Percentiles rank a stretch among this genome's conserved stretches.
Conservation (phyloP, 2,888 invertebrate species). For the Rhaphigaster nebulosa region DNA sequence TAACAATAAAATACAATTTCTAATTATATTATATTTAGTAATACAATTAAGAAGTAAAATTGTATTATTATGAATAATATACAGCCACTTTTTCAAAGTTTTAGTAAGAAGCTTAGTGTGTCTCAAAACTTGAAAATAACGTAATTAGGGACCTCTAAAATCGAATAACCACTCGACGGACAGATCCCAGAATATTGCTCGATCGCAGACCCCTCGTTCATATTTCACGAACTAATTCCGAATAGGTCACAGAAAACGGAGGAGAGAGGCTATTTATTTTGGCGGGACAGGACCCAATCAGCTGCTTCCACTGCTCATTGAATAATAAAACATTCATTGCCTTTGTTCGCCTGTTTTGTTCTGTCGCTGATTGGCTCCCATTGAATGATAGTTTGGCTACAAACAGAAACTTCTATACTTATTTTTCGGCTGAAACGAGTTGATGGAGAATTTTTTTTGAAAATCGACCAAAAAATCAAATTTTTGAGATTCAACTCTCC, state of each 20-base stretch:
- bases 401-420: not conserved
- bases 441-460: not conserved
- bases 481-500: too few species aligned
- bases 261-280: not conserved
- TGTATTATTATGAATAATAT: too few species aligned
- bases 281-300: not conserved
- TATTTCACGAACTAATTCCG: not conserved
- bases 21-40: too few species aligned
- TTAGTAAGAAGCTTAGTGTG: too few species aligned
- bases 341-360: not conserved
- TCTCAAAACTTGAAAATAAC: too few species aligned
- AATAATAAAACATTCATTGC: not conserved
- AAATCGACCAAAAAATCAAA: too few species aligned
- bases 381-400: not conserved
- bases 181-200: not conserved
- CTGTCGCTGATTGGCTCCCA: not conserved
- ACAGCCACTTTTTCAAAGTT: too few species aligned
- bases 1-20: too few species aligned
- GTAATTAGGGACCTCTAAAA: not conserved
- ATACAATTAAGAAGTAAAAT: too few species aligned
- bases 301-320: not conserved
- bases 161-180: not conserved
- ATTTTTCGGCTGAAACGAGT: not conserved
- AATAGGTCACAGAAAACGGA: not conserved
- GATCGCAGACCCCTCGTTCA: not conserved